Evolutionary conservation across 2,797 vertebrate species (phyloP), one percentile per base, ranked within the genome.

Genomic region (Lates japonicus): DNA sequence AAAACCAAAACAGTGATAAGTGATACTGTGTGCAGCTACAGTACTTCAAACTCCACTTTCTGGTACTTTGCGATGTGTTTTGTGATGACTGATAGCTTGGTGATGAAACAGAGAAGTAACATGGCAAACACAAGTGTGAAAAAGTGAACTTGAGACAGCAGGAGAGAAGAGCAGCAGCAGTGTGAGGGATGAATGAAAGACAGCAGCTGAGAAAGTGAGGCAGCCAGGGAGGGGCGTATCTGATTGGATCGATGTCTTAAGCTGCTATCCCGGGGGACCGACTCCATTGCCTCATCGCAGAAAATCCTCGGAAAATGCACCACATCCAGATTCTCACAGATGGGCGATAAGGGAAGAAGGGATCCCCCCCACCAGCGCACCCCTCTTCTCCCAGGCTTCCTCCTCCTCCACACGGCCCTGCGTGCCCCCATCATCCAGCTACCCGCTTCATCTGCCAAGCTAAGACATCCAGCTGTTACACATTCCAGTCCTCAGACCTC

Each of bases 321-420:
- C 85, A 51, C 76, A 77, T 90, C 87, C 80, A 84, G 80, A 78
- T 92, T 94, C 93, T 88, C 93, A 95, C 91, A 92, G 86, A 83
- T 59, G 8, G 61, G n/a, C 1, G 52, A 89, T 74, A 72, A 63
- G 60, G 29, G 25, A 57, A 57, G 74, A 51, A 76, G 61, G 77
- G 61, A 73, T 19, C 74, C 64, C 80, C 33, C 54, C 17, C 49
- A 13, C 25, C 6, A 3, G 19, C 1, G 4, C 25, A 29, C 44
- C 29, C 54, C 1, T 16, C 52, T 48, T 59, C 39, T 72, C 71
- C 81, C 62, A 44, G 59, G 31, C 69, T 17, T 2, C 61, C 49
- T n/a, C 70, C 82, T 72, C 74, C 68, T 87, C 81, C 57, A 25
- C 78, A 57, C 3, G 25, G 85, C 83, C 88, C 85, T 14, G 81